These are phyloP conservation scores for Pteronotus mesoamericanus DNA, from an alignment of 2,797 vertebrate genomes.

Conservation along the genomic window DNA sequence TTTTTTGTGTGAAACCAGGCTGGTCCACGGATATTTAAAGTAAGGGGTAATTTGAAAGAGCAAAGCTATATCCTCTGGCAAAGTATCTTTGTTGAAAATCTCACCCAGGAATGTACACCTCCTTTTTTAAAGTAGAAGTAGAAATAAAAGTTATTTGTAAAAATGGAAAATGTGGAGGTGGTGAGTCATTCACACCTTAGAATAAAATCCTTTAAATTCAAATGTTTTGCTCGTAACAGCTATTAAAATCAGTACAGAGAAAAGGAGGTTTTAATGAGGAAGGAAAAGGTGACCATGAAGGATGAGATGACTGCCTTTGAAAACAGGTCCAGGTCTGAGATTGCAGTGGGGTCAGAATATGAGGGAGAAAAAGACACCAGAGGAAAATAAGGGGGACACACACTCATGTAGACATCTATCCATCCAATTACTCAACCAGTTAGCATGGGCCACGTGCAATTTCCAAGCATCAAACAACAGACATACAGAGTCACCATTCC, in stretches of 20 bases:
- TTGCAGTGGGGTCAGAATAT: neutral
- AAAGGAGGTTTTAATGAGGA: neutral
- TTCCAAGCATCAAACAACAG: neutral
- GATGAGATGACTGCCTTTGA: neutral
- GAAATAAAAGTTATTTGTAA: neutral
- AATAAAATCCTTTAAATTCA: neutral
- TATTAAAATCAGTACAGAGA: neutral
- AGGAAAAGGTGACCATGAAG: neutral
- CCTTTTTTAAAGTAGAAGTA: neutral
- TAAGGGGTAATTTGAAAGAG: neutral
- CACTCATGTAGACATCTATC: neutral
- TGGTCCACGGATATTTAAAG: neutral
- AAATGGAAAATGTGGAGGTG: neutral
- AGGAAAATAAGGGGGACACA: neutral
- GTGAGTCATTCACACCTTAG: constrained; percentile 1
- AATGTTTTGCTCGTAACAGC: neutral
- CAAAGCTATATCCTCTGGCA: neutral
- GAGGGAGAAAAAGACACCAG: no score
- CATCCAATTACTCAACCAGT: neutral
- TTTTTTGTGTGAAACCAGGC: neutral
- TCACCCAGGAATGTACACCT: neutral
- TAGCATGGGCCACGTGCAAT: neutral
- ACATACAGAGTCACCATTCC: neutral
- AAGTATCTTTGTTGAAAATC: neutral
- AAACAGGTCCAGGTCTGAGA: neutral